Percentiles rank a stretch among this genome's conserved stretches.
These are phyloP conservation scores for Naja naja DNA, from an alignment of 2,113 vertebrate genomes.

Conservation along the genomic window DNA sequence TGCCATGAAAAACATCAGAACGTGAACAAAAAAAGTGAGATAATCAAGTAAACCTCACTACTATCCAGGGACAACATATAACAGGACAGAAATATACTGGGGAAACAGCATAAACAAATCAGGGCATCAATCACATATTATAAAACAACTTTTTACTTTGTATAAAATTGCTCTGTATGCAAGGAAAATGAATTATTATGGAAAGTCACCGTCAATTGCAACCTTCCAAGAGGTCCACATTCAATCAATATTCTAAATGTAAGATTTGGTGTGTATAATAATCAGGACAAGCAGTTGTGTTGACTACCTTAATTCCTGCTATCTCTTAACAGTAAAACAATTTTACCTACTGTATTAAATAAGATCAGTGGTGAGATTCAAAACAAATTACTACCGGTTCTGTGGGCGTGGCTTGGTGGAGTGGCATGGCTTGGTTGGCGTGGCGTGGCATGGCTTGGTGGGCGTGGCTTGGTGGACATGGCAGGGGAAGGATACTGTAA, in stretches of 20 bases:
- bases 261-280: not conserved
- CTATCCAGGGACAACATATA: not conserved
- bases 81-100: not conserved
- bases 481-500: too few species aligned
- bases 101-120: not conserved
- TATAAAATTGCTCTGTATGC: not conserved
- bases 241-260: not conserved
- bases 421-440: too few species aligned
- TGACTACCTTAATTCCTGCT: not conserved
- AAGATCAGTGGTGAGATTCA: not conserved
- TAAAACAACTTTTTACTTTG: not conserved
- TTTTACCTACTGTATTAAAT: not conserved
- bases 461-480: too few species aligned
- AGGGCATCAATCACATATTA: not conserved
- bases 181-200: not conserved
- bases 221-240: not conserved
- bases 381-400: too few species aligned
- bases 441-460: too few species aligned
- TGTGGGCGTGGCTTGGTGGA: too few species aligned
- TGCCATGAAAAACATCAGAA: slow-evolving; percentile 26
- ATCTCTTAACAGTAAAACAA: not conserved
- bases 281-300: not conserved
- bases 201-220: not conserved
- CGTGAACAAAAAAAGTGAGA: not conserved
- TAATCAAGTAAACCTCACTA: not conserved